Evolutionary conservation across 2,797 vertebrate species (phyloP), one percentile per base, ranked within the genome.

Genomic region (Poecilia picta): DNA sequence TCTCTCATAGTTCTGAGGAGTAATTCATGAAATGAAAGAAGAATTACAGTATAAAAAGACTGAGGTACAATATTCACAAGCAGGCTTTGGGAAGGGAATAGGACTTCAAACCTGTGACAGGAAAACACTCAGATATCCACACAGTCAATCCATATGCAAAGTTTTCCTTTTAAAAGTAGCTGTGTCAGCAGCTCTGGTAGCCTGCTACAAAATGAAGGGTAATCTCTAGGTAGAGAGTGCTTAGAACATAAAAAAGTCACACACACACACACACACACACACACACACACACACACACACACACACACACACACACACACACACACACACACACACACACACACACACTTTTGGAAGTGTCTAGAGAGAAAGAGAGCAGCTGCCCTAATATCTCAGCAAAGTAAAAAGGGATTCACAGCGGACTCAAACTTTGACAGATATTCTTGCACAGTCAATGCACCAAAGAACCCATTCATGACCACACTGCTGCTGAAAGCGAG

Each of bases 201-300:
- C 89, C 91, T 88, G 76, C 84, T 87, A 92, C 87, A 85, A 94
- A 91, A 90, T 91, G 89, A 94, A 92, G 83, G 89, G 84, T 94
- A 94, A 94, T 94, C 92, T 95, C 90, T 85, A 84, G 85, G 83
- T 91, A 89, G 89, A 79, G 85, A 88, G 89, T 90, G 89, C 84
- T 94, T 87, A 92, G 88, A 82, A 80, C 77, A 81, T 55, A 75
- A 84, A 25, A 89, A 77, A 82, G 79, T 79, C 79, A 73, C 73
- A 78, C 81, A 76, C 79, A 46, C 76, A 74, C n/a, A n/a, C n/a
- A n/a, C n/a, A n/a, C n/a, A n/a, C n/a, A n/a, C n/a, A n/a, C n/a
- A n/a, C n/a, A n/a, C n/a, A n/a, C n/a, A n/a, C n/a, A n/a, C n/a
- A n/a, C n/a, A n/a, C n/a, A n/a, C n/a, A n/a, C n/a, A n/a, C n/a